Evolutionary conservation across 2,113 vertebrate genomes (phyloP).

Genomic region (Hemibagrus wyckioides): DNA sequence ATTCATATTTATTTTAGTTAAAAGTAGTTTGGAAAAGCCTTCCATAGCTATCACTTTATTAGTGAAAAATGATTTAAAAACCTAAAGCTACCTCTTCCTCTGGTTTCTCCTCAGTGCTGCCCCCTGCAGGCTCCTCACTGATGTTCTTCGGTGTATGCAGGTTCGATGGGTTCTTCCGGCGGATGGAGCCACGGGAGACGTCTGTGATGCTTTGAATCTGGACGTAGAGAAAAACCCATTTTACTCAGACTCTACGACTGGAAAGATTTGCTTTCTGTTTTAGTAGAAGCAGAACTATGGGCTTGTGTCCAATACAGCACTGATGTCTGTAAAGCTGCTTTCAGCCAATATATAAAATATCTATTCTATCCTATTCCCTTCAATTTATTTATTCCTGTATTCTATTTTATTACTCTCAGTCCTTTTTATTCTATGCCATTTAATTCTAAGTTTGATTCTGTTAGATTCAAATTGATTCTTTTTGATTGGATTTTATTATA

Average conservation of each 20-base stretch:
- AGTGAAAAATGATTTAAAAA: background rate
- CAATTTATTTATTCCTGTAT: background rate
- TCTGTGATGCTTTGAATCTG: slow-evolving; percentile 98
- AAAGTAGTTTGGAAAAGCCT: too few relatives aligned
- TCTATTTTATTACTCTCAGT: background rate
- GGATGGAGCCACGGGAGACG: slow-evolving; percentile 91
- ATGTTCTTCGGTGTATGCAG: slow-evolving; percentile 74
- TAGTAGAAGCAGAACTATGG: background rate
- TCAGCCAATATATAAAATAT: background rate
- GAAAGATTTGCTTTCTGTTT: slow-evolving; percentile 2
- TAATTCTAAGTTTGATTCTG: too few relatives aligned
- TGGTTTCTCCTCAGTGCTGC: slow-evolving; percentile 79
- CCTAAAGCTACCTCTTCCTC: slow-evolving; percentile 87
- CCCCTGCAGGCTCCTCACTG: slow-evolving; percentile 78
- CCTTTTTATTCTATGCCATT: too few relatives aligned
- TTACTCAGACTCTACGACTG: background rate
- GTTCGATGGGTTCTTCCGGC: slow-evolving; percentile 85
- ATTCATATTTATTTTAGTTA: too few relatives aligned
- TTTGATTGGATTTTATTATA: too few relatives aligned
- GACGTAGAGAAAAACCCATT: background rate
- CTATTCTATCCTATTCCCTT: background rate
- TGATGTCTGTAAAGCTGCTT: background rate
- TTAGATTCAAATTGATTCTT: too few relatives aligned
- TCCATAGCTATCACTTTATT: background rate
- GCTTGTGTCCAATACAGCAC: background rate